Percentiles rank a stretch among this genome's conserved stretches.
phyloP scores from a whole-genome alignment of 1,140 invertebrate genomes.

The Manduca sexta region DNA sequence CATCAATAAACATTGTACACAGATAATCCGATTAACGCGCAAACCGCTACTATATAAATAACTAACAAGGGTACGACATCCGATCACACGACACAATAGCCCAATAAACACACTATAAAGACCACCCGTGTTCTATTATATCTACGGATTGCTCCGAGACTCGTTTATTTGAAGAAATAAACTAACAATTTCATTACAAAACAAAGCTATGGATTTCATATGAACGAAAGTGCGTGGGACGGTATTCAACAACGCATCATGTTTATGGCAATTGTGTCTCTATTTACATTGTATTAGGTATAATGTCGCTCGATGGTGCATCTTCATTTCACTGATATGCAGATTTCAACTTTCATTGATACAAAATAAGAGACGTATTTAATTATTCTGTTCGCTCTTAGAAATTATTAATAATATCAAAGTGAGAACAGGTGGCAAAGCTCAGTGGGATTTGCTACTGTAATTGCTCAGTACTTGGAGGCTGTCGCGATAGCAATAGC shows the following conservation, averaged over 20 bases:
- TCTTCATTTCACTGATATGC: constrained; percentile 5
- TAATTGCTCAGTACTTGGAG: constrained; percentile 55
- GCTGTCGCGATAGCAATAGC: constrained; percentile 42
- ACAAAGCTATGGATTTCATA: constrained; percentile 65
- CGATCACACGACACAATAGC: constrained; percentile 17
- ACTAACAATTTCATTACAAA: constrained; percentile 69
- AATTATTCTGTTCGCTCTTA: constrained; percentile 8
- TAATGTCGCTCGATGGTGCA: background rate
- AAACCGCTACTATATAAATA: constrained; percentile 15
- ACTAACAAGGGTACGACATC: constrained; percentile 14
- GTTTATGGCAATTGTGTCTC: background rate
- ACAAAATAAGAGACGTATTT: background rate
- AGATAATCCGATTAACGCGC: constrained; percentile 3
- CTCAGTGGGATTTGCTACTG: constrained; percentile 52
- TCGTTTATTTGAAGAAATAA: constrained; percentile 65
- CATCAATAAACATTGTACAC: constrained; percentile 4
- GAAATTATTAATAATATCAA: constrained; percentile 54
- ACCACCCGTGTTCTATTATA: constrained; percentile 53
- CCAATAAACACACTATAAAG: constrained; percentile 41
- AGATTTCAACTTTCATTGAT: background rate
- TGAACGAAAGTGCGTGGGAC: constrained; percentile 64
- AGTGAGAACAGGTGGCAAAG: constrained; percentile 60
- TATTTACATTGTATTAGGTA: background rate
- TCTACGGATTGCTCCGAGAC: constrained; percentile 31
- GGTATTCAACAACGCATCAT: constrained; percentile 48